phyloP scores from a whole-genome alignment of 2,888 invertebrate species.

The Mythimna loreyi region DNA sequence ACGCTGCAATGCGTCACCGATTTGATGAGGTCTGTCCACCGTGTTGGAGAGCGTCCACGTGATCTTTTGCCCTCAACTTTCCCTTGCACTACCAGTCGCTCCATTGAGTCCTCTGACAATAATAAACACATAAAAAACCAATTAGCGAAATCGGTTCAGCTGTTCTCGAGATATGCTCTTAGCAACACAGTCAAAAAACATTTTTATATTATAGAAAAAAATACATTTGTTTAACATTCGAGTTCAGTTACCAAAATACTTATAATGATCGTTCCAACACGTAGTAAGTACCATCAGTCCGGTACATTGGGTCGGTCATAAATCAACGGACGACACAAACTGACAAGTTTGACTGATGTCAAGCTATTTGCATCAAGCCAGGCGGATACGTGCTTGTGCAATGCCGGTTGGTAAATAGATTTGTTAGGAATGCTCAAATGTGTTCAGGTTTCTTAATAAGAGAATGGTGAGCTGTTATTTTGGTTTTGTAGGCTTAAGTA shows the following conservation, averaged over 20 bases:
- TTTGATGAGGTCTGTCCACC: too few species aligned
- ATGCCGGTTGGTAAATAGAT: slow-evolving; percentile 41
- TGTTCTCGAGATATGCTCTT: too few species aligned
- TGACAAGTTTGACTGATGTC: slow-evolving; percentile 55
- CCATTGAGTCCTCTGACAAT: too few species aligned
- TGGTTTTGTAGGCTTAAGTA: neutral
- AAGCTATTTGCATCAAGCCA: slow-evolving; percentile 61
- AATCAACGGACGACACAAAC: slow-evolving; percentile 51
- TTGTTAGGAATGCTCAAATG: slow-evolving; percentile 13
- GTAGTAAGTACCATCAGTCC: slow-evolving; percentile 13
- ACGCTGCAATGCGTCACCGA: too few species aligned
- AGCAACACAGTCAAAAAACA: too few species aligned
- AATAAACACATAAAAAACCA: too few species aligned
- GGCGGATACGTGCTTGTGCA: slow-evolving; percentile 52
- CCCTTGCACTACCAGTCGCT: too few species aligned
- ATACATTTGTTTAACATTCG: neutral
- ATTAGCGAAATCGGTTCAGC: too few species aligned
- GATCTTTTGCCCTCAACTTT: too few species aligned
- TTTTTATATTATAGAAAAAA: too few species aligned
- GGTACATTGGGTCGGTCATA: slow-evolving; percentile 36
- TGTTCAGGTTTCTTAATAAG: slow-evolving; percentile 12
- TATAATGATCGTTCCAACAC: slow-evolving; percentile 26
- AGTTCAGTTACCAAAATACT: slow-evolving; percentile 16
- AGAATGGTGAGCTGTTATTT: neutral
- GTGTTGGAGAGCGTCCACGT: too few species aligned